These are phyloP conservation scores for Cheilinus undulatus DNA, from an alignment of 2,113 vertebrate genomes.

Conservation along the genomic window DNA sequence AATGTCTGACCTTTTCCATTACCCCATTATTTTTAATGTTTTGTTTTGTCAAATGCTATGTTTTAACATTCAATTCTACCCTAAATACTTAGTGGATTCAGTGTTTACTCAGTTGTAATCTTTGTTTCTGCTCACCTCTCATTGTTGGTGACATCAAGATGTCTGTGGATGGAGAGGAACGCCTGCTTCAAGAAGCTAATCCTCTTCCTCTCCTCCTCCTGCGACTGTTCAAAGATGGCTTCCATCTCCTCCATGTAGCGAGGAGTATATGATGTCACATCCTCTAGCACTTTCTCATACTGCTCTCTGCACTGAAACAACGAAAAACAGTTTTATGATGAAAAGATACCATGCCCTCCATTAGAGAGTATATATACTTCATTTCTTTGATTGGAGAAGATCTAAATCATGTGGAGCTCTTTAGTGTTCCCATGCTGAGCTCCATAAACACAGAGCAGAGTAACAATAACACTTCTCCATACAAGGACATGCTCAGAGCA, in stretches of 20 bases:
- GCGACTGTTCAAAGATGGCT: conserved; percentile 87
- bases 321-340: conserved; percentile 18
- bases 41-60: too few species aligned
- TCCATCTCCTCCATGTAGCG: conserved; percentile 93
- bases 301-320: conserved; percentile 76
- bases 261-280: conserved; percentile 84
- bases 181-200: conserved; percentile 87
- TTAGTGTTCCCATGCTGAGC: conserved; percentile 40
- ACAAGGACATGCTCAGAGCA: conserved; percentile 60
- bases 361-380: background rate
- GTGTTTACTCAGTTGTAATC: too few species aligned
- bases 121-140: conserved; percentile 75
- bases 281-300: conserved; percentile 87
- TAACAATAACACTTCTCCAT: conserved; percentile 69
- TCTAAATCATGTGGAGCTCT: conserved; percentile 47
- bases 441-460: conserved; percentile 64
- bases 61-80: too few species aligned
- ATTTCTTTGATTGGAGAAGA: conserved; percentile 27
- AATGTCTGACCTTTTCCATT: too few species aligned
- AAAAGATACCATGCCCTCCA: background rate
- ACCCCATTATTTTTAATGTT: too few species aligned
- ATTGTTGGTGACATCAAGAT: conserved; percentile 87
- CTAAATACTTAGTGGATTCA: too few species aligned
- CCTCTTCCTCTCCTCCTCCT: conserved; percentile 87
- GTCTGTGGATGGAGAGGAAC: conserved; percentile 87